Conservation (phyloP, 2,113 vertebrate genomes). For the Galemys pyrenaicus region DNA sequence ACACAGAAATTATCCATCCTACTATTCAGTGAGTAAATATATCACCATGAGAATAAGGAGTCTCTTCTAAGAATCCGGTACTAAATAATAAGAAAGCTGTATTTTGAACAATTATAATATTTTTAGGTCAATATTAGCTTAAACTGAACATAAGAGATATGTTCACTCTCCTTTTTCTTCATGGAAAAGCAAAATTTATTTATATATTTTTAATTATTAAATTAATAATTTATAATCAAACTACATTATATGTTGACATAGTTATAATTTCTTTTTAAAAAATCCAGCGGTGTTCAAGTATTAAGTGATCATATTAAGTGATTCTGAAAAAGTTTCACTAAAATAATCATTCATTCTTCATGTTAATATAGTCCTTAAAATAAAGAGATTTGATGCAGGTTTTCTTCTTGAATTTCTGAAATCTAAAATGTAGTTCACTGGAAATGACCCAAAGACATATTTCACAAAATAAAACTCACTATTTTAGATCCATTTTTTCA, state of each 20-base stretch:
- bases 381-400: background rate
- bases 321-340: background rate
- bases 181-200: background rate
- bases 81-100: background rate
- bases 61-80: background rate
- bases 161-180: background rate
- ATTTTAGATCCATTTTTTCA: background rate
- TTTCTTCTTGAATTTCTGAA: constrained; percentile 9
- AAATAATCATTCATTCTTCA: background rate
- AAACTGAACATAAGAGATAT: background rate
- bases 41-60: background rate
- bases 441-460: background rate
- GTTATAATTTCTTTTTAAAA: background rate
- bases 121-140: background rate
- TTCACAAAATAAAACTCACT: background rate
- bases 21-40: background rate
- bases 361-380: background rate
- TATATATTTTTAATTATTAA: background rate
- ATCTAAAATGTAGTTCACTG: background rate
- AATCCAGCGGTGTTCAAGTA: background rate
- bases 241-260: background rate
- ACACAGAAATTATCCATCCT: background rate
- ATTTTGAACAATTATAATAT: constrained; percentile 8
- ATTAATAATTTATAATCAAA: background rate
- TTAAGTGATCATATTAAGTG: background rate